These are phyloP conservation scores for Andrena flavipes DNA, from an alignment of 2,888 invertebrate species.

Conservation along the genomic window DNA sequence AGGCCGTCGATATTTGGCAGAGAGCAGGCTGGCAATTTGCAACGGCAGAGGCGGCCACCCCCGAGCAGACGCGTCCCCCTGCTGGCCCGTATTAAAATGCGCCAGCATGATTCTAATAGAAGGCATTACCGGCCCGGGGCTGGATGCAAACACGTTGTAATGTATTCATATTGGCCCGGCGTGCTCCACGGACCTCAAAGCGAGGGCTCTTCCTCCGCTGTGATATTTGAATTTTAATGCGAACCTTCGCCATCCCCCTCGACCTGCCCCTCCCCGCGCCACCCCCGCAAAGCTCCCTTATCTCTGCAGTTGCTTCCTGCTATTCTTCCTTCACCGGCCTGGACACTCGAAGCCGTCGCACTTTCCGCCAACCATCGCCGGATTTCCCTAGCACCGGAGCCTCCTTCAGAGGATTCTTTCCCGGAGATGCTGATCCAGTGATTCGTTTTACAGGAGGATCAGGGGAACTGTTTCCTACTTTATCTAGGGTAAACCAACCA, in stretches of 20 bases:
- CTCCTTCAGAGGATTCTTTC: not conserved
- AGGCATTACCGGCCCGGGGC: conserved; percentile 77
- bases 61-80: conserved; percentile 14
- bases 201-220: conserved; percentile 68
- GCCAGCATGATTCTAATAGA: conserved; percentile 82
- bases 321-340: conserved; percentile 1
- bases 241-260: conserved; percentile 44
- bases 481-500: too few relatives aligned
- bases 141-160: conserved; percentile 79
- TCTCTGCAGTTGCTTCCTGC: conserved; percentile 7
- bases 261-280: not conserved
- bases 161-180: conserved; percentile 80
- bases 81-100: conserved; percentile 79
- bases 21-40: conserved; percentile 46
- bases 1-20: conserved; percentile 35
- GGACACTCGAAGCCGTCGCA: conserved; percentile 47
- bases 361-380: conserved; percentile 61
- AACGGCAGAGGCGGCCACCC: conserved; percentile 19
- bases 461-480: too few relatives aligned
- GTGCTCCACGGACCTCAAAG: conserved; percentile 70
- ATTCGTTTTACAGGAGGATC: too few relatives aligned
- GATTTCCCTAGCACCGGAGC: conserved; percentile 56
- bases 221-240: conserved; percentile 80
- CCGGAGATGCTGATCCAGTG: conserved; percentile 19
- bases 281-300: conserved; percentile 14